phyloP scores from a whole-genome alignment of 2,113 vertebrate genomes.

The Chaetura pelagica region DNA sequence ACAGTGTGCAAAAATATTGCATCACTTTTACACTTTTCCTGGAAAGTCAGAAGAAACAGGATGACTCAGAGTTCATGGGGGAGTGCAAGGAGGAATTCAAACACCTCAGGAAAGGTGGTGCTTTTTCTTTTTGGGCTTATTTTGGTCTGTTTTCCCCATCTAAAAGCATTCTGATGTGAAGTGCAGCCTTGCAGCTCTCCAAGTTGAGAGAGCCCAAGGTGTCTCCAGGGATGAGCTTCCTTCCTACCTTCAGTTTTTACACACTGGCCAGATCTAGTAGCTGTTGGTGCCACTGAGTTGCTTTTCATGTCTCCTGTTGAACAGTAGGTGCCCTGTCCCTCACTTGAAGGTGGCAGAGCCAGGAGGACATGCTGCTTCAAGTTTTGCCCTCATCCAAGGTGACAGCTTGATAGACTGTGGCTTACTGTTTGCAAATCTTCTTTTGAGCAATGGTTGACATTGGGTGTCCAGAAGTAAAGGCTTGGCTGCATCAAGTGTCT shows the following conservation, averaged over 20 bases:
- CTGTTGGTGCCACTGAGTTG: neutral
- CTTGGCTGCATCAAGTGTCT: neutral
- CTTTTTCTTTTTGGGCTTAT: neutral
- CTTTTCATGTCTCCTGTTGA: neutral
- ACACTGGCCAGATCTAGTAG: neutral
- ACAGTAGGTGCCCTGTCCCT: neutral
- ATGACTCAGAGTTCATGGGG: neutral
- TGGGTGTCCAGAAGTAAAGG: neutral
- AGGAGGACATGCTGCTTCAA: fast-evolving
- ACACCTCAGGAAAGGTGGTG: neutral
- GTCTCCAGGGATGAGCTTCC: neutral
- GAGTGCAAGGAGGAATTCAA: neutral
- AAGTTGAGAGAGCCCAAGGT: fast-evolving
- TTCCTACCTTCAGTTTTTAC: neutral
- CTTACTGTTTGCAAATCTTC: neutral
- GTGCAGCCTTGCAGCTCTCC: neutral
- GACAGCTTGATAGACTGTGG: neutral
- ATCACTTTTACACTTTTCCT: neutral
- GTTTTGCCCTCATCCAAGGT: neutral
- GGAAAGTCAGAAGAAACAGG: neutral
- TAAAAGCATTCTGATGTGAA: neutral
- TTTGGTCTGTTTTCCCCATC: neutral
- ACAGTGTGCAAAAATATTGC: neutral
- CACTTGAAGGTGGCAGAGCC: neutral
- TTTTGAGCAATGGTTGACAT: neutral